Conservation (phyloP, 2,888 invertebrate species). For the Panzeria rudis region DNA sequence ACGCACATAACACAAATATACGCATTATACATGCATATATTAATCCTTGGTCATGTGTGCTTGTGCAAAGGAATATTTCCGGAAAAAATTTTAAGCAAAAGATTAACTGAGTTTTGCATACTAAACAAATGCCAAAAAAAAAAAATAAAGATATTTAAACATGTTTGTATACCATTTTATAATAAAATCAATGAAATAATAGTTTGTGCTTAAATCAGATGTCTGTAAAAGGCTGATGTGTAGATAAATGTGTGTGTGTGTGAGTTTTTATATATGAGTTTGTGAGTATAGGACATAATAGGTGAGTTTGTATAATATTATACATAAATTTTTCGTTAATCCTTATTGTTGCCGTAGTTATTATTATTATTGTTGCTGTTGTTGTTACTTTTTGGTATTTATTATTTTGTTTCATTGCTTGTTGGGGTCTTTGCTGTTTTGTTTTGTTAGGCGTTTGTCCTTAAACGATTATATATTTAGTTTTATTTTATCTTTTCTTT, state of each 20-base stretch:
- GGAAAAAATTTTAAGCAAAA: constrained; percentile 22
- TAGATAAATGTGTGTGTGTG: not conserved
- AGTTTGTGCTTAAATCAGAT: not conserved
- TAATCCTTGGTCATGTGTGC: not conserved
- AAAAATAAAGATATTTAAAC: not conserved
- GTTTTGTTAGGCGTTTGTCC: constrained; percentile 9
- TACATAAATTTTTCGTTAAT: constrained; percentile 19
- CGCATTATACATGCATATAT: not conserved
- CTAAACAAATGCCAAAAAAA: not conserved
- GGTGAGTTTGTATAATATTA: constrained; percentile 33
- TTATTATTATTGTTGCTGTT: not conserved
- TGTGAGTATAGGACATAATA: constrained; percentile 15
- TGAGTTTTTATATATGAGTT: not conserved
- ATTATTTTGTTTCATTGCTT: not conserved
- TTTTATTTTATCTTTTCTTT: not conserved
- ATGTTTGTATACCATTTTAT: constrained; percentile 3
- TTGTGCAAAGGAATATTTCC: constrained; percentile 24
- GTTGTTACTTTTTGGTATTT: constrained; percentile 1
- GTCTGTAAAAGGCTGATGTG: not conserved
- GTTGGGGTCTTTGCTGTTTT: not conserved
- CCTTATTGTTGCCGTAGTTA: not conserved
- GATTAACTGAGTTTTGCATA: constrained; percentile 44
- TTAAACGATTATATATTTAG: constrained; percentile 58
- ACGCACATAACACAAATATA: not conserved
- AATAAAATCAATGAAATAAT: constrained; percentile 14